Base-by-base conservation (phyloP, 2,113 vertebrate genomes). In the Lathamus discolor region DNA sequence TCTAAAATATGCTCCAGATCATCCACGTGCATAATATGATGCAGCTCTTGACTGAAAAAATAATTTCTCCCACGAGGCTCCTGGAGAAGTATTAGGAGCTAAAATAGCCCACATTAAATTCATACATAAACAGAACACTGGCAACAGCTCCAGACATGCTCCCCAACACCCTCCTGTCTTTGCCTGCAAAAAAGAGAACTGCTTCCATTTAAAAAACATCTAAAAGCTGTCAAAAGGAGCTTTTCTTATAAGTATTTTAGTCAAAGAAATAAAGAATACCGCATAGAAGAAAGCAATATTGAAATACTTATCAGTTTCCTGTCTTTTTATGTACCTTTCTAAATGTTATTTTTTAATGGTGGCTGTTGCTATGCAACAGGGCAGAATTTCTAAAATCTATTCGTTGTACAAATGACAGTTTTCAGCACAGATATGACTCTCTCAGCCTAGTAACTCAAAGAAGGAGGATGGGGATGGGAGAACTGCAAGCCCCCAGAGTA, bases 331-430 rank as follows among this genome's bases (percentile, higher is more conserved):
- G 76, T 49, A 59, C 68, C 59, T 83, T 93, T 88, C 78, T 79
- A 69, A 95, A 74, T 83, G 64, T 75, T 88, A 67, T 77, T 69
- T 92, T 95, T 91, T 90, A 90, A 88, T 84, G 83, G 77, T 82
- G 57, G 48, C 80, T 94, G 96, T 95, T 96, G 95, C 95, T 93
- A 94, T 69, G 90, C 92, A 84, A 96, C 95, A 64, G 77, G 67
- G 66, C 83, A 89, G 90, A 82, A 91, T 72, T 82, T 92, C 83
- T 96, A 72, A 94, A 82, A 88, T 83, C 95, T 83, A 63, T 93
- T 96, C 76, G 82, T 87, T 83, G 92, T 87, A 83, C 79, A 87
- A 93, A 76, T 86, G 81, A 89, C 70, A 94, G 87, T 85, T 91
- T 94, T 90, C 82, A 90, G 82, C 90, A 66, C 83, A 80, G 64